Percentiles rank a stretch among this genome's conserved stretches.
Evolutionary conservation across 1,140 invertebrate species (phyloP).

Genomic region (Magallana gigas): DNA sequence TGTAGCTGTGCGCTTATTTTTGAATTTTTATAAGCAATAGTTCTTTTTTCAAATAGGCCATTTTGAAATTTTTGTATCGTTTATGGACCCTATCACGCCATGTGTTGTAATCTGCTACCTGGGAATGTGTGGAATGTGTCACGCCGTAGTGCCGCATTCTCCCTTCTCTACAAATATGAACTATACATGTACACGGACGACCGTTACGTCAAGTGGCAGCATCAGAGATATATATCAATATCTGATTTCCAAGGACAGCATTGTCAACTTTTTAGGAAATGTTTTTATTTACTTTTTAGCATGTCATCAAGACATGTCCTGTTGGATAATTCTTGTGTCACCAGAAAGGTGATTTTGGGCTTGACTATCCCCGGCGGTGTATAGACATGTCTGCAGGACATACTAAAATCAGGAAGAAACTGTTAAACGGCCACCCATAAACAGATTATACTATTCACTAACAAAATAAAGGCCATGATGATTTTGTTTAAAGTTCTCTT

Average conservation of each 20-base stretch:
- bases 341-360: not conserved
- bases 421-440: not conserved
- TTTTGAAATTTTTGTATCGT: no score
- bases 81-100: not conserved
- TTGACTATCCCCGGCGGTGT: not conserved
- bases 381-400: not conserved
- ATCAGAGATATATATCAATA: no score
- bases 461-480: slow-evolving; percentile 17
- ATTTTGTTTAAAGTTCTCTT: slow-evolving; percentile 23
- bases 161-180: not conserved
- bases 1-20: no score
- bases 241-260: no score
- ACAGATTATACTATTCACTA: slow-evolving; percentile 15
- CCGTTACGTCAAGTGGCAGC: no score
- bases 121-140: slow-evolving; percentile 4
- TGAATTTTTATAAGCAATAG: no score
- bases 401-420: slow-evolving; percentile 15
- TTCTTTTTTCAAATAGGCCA: no score
- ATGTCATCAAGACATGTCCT: not conserved
- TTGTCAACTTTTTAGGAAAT: no score
- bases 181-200: no score
- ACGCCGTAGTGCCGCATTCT: not conserved
- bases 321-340: not conserved
- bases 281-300: not conserved
- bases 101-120: slow-evolving; percentile 5